Base-by-base conservation (phyloP, 1,140 invertebrate species). In the Brachionus sp. region DNA sequence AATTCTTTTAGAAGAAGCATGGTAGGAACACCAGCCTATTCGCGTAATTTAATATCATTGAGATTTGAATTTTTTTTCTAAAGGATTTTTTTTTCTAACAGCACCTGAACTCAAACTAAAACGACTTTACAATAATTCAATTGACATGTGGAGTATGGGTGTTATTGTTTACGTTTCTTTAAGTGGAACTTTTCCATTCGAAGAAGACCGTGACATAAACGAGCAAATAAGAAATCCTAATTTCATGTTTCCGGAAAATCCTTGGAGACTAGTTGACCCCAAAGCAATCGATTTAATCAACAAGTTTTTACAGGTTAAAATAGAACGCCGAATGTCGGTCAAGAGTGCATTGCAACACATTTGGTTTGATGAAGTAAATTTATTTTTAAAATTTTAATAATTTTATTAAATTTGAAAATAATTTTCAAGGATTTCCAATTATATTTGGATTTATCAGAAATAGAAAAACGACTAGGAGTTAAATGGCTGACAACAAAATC, bases 81-180 rank as follows among this genome's bases (percentile, higher is more conserved):
- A 23, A 42, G 50, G 3, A 23, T 44, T 23, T 33, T 19, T 87
- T 89, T 89, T 84, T 84, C 89, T 97, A 0, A 96, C 98, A 90
- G 97, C 99, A 80, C 64, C 64, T 50, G 82, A 83, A 37, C 29
- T 83, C n/a, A 64, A 57, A 16, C 39, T 33, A 33, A 98, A 98
- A 88, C 98, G 98, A 90, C 95, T 97, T 10, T 99, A 99, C 90
- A 99, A 99, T 90, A 91, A 97, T 23, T 98, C 95, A 0, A 90
- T 99, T 85, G 97, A 99, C 90, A 98, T 99, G 97, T 99, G 97
- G 97, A 97, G 95, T 86, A 96, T 98, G 73, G 97, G 97, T 25
- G 97, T 99, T 0, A 98, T 99, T 85, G 93, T 98, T 73, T 99
- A 99, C 88, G 97, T 92, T 39, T 57, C 44, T 1, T 82, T 82